phyloP scores from a whole-genome alignment of 2,888 invertebrate species.

The Phaedon cochleariae region DNA sequence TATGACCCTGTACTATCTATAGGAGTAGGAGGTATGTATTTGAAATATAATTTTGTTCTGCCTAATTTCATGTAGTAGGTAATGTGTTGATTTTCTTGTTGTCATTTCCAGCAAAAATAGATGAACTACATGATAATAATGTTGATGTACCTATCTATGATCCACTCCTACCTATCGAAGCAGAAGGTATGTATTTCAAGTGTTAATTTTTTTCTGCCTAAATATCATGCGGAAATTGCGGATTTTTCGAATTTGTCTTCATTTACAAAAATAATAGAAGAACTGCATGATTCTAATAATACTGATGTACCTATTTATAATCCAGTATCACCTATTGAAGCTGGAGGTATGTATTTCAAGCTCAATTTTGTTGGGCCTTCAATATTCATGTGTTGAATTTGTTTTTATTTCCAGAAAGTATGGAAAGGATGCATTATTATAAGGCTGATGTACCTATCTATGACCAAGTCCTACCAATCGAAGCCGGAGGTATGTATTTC shows the following conservation, averaged over 20 bases:
- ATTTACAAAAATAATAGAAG: neutral
- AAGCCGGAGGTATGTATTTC: neutral
- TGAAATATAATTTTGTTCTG: too few relatives aligned
- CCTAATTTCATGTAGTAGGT: too few relatives aligned
- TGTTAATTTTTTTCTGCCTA: conserved; percentile 1
- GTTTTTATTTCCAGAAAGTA: conserved; percentile 6
- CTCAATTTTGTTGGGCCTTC: too few relatives aligned
- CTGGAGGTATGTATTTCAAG: too few relatives aligned
- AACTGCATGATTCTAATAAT: conserved; percentile 3
- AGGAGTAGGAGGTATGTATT: too few relatives aligned
- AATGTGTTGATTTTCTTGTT: too few relatives aligned
- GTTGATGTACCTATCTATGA: neutral
- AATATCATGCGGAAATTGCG: conserved; percentile 1
- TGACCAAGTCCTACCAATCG: neutral
- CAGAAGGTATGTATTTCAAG: conserved; percentile 11
- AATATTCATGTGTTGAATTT: too few relatives aligned
- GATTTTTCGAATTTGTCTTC: neutral
- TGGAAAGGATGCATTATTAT: neutral
- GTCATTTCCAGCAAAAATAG: too few relatives aligned
- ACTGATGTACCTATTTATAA: too few relatives aligned
- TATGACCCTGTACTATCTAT: too few relatives aligned
- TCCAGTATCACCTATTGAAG: too few relatives aligned
- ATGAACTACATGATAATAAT: neutral
- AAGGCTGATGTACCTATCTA: conserved; percentile 3
- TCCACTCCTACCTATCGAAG: neutral